Evolutionary conservation across 35 echinoderm and acorn worm species (phyloP).

Genomic region (Ophiothrix spiculata): DNA sequence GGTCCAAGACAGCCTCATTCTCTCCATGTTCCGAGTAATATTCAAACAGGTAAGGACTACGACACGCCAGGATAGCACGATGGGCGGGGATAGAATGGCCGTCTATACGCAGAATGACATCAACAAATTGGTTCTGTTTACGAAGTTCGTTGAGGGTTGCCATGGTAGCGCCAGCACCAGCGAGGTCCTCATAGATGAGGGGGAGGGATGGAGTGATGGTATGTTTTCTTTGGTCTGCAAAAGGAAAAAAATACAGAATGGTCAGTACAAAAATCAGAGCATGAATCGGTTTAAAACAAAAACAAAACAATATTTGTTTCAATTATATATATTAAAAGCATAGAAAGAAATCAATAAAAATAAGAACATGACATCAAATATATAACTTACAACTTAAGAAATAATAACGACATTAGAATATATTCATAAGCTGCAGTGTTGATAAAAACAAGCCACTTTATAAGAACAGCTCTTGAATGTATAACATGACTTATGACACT

Average conservation of each 20-base stretch:
- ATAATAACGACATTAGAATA: too few species aligned
- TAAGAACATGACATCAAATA: too few species aligned
- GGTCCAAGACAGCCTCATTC: conserved; percentile 11
- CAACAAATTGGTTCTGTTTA: conserved; percentile 81
- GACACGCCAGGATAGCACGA: conserved; percentile 79
- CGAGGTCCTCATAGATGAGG: conserved; percentile 45
- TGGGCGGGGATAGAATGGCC: conserved; percentile 85
- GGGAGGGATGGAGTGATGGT: background rate
- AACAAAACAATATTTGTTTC: too few species aligned
- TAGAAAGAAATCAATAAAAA: too few species aligned
- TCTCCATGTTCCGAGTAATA: conserved; percentile 25
- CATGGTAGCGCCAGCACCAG: conserved; percentile 56
- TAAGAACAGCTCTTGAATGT: too few species aligned
- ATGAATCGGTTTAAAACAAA: too few species aligned
- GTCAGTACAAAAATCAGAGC: too few species aligned
- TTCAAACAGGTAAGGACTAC: conserved; percentile 68
- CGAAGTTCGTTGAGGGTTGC: conserved; percentile 78
- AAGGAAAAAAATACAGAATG: background rate
- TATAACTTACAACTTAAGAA: too few species aligned
- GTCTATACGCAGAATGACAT: conserved; percentile 61
- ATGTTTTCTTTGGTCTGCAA: conserved; percentile 27
- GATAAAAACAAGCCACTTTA: too few species aligned
- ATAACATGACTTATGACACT: too few species aligned
- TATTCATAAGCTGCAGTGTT: too few species aligned
- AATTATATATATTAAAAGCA: too few species aligned